Evolutionary conservation across 2,888 invertebrate species (phyloP), one percentile per base, ranked within the genome.

Genomic region (Anorthoa munda): DNA sequence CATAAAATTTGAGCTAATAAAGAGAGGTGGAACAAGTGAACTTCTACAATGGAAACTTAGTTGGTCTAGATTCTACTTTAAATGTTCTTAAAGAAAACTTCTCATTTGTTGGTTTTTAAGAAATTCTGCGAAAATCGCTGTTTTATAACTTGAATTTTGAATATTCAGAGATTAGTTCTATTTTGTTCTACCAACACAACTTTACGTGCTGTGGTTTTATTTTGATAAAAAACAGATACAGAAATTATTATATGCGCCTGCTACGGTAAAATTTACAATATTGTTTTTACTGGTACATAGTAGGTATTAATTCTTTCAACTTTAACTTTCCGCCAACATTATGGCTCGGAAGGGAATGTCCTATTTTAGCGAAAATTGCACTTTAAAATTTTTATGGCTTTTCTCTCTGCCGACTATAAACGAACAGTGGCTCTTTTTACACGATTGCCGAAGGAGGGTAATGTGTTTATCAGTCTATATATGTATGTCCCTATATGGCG

Each of bases 81-180:
- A 51, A 15, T 66, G 59, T 70, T 67, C 66, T 67, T 71, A 75
- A 60, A 53, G 12, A 12, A 48, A 68, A n/a, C 31, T 68, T 56
- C 60, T 59, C 26, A 56, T 75, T 65, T 77, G 67, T 82, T 76
- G 31, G 67, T 60, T 82, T 81, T 76, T 75, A 39, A 26, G 23
- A 74, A 71, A 26, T 45, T 71, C 21, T 15, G 39, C 9, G 4
- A 2, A 18, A 39, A 46, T 15, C 4, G 13, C 12, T 50, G 31
- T 31, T 31, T 39, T 17, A 7, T 60, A n/a, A 50, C 13, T 7
- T n/a, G 4, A 1, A 13, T 21, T 5, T 23, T n/a, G 2, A 17
- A 17, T 56, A 15, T 7, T 70, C 46, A 15, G n/a, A 53, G 9
- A 51, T 69, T n/a, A 1, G 17, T 7, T 2, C 2, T 26, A 15